Base-by-base conservation (phyloP, 2,113 vertebrate genomes). In the Forbesichthys papilliferus region DNA sequence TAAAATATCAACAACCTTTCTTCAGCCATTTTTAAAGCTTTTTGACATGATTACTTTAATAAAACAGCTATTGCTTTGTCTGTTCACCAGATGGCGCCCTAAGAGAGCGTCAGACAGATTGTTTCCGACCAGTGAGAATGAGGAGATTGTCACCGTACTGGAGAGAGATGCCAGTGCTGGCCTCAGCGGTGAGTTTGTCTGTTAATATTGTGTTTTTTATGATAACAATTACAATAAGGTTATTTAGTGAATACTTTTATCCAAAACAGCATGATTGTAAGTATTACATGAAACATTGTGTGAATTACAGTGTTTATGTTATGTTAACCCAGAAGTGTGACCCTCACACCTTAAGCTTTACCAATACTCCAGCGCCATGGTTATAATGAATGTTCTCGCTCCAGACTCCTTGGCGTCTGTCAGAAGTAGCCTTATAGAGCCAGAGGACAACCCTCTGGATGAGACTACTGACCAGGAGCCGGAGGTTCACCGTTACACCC, bases 61-160 rank as follows among this genome's bases (percentile, higher is more conserved):
- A 9, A 51, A 14, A 11, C 16, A 58, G 5, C 1, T 60, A 5
- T 68, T 11, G 34, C 62, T 48, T 3, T 8, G 57, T 48, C 67
- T 1, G 0, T 73, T 75, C 82, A 83, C 69, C 61, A 92, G 91
- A 9, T 88, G 90, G 91, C 88, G 86, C 3, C 89, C 91, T 14
- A 91, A 86, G 71, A 77, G 87, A 81, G 87, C 85, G 0, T 92
- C 90, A 18, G 87, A 91, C 71, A 79, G 73, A 0, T 77, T 84
- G 49, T 76, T 82, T 47, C 66, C 3, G 42, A 52, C 67, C 2
- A 66, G n/a, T 0, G 57, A 20, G 11, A 34, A 58, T 27, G 61
- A 58, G 0, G 53, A 63, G 54, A 27, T 0, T 3, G 53, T 1
- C 27, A 71, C 70, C 42, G 79, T 89, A 52, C 71, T 71, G 63